Evolutionary conservation across 2,797 vertebrate genomes (phyloP).

Genomic region (Chlorospingus semifuscus): DNA sequence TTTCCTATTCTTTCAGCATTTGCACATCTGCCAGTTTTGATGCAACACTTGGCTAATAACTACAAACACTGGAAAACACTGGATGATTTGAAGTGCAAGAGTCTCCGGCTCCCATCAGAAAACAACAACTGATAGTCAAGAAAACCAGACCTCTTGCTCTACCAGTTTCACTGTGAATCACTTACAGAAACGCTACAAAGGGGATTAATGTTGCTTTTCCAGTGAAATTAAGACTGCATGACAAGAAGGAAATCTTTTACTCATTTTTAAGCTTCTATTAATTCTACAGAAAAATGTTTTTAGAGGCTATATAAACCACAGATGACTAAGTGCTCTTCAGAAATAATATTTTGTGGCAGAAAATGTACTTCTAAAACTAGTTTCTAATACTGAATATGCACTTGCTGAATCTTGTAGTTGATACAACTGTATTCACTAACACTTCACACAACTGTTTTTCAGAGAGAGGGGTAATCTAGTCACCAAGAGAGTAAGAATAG

Average conservation of each 20-base stretch:
- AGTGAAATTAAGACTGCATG: slow-evolving; percentile 28
- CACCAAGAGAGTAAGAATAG: neutral
- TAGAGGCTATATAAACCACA: slow-evolving; percentile 28
- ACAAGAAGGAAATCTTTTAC: slow-evolving; percentile 40
- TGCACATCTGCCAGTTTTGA: slow-evolving; percentile 89
- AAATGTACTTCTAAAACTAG: slow-evolving; percentile 31
- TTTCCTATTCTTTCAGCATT: slow-evolving; percentile 79
- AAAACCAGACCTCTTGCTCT: slow-evolving; percentile 62
- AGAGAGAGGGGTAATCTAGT: neutral
- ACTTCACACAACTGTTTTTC: neutral
- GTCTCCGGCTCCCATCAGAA: slow-evolving; percentile 84
- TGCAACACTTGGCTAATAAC: slow-evolving; percentile 91
- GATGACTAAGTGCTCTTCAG: slow-evolving; percentile 38
- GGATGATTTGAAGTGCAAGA: slow-evolving; percentile 92
- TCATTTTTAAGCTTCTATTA: slow-evolving; percentile 38
- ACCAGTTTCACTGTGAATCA: slow-evolving; percentile 73
- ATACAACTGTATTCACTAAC: neutral
- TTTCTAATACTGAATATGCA: slow-evolving; percentile 31
- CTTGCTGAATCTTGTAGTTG: neutral
- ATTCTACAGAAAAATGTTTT: slow-evolving; percentile 54
- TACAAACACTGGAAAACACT: slow-evolving; percentile 96
- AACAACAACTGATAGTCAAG: slow-evolving; percentile 61
- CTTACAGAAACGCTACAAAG: slow-evolving; percentile 16
- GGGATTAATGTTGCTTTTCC: slow-evolving; percentile 30
- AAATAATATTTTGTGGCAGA: slow-evolving; percentile 49